Evolutionary conservation across 1,140 invertebrate genomes (phyloP).

Genomic region (Solenopsis invicta): DNA sequence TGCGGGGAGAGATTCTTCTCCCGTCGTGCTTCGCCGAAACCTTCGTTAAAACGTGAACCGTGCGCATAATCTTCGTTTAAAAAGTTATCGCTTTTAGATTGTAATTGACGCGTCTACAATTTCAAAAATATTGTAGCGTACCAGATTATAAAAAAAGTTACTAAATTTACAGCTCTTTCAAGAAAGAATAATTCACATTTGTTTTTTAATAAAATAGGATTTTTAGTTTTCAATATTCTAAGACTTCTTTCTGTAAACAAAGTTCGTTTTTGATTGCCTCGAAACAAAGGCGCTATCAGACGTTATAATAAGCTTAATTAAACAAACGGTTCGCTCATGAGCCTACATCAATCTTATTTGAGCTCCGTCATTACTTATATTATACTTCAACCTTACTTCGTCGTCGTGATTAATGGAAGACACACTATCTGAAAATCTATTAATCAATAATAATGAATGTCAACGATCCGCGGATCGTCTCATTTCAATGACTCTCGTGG

Average conservation of each 20-base stretch:
- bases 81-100: not conserved
- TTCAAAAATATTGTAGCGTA: not conserved
- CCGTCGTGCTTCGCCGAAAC: not conserved
- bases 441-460: constrained; percentile 63
- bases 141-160: not conserved
- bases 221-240: not conserved
- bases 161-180: too few relatives aligned
- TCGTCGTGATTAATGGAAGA: constrained; percentile 44
- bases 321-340: constrained; percentile 33
- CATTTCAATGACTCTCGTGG: constrained; percentile 12
- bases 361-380: constrained; percentile 36
- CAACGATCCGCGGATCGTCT: constrained; percentile 24
- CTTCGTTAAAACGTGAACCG: constrained; percentile 28
- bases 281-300: not conserved
- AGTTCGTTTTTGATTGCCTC: not conserved
- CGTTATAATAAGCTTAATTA: constrained; percentile 14
- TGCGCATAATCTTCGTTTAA: not conserved
- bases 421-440: constrained; percentile 17
- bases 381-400: not conserved
- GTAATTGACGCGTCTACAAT: not conserved
- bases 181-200: not conserved
- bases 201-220: not conserved
- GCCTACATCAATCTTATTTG: constrained; percentile 27
- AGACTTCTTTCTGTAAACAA: not conserved
- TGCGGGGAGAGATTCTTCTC: constrained; percentile 21